phyloP scores from a whole-genome alignment of 2,888 invertebrate species.

The Priocnemis perturbator region DNA sequence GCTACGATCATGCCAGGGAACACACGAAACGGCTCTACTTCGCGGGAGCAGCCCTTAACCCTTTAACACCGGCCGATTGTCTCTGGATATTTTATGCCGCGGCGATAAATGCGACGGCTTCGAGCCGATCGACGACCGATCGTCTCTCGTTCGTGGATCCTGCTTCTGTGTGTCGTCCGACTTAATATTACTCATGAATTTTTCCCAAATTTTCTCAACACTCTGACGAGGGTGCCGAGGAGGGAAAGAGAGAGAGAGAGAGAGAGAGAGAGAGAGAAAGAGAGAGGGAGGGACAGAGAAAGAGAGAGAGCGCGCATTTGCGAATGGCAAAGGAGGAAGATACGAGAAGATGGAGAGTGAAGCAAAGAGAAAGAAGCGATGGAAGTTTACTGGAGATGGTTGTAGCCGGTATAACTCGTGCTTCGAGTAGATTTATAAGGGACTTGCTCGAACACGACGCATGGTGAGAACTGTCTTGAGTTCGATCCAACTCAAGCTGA shows the following conservation, averaged over 20 bases:
- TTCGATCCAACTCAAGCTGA: conserved; percentile 24
- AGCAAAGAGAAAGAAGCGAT: conserved; percentile 6
- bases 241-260: neutral
- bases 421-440: conserved; percentile 43
- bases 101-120: conserved; percentile 5
- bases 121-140: neutral
- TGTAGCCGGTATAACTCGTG: conserved; percentile 43
- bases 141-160: neutral
- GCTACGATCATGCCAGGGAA: conserved; percentile 39
- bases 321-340: too few species aligned
- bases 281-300: neutral
- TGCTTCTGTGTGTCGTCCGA: too few species aligned
- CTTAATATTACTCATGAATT: too few species aligned
- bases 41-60: conserved; percentile 42
- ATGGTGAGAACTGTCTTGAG: conserved; percentile 48
- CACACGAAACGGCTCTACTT: conserved; percentile 45
- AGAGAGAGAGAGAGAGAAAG: neutral
- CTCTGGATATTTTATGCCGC: conserved; percentile 14
- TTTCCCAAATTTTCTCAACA: too few species aligned
- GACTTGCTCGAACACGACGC: conserved; percentile 40
- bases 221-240: too few species aligned
- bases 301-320: neutral
- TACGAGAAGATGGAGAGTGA: conserved; percentile 13
- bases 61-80: conserved; percentile 40
- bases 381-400: conserved; percentile 30